Percentiles rank a stretch among this genome's conserved stretches.
phyloP scores from a whole-genome alignment of 2,113 vertebrate genomes.

The Mesoclemmys tuberculata region DNA sequence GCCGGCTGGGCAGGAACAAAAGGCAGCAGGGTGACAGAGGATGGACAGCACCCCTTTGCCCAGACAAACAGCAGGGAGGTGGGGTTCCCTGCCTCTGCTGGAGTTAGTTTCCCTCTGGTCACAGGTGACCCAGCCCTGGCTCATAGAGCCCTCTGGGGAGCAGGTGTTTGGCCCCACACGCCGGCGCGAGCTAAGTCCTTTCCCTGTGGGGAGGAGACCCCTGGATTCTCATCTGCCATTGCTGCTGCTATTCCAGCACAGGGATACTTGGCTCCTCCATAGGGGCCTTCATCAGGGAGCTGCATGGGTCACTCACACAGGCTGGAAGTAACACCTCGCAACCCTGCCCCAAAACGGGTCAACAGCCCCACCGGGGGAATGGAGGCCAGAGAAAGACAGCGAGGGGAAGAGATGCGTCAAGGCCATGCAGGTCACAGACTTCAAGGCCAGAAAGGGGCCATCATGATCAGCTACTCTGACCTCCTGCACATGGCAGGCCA shows the following conservation, averaged over 20 bases:
- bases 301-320: neutral
- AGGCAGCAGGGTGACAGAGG: neutral
- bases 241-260: neutral
- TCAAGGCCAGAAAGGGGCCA: neutral
- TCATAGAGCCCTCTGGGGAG: neutral
- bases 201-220: neutral
- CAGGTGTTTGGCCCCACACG: neutral
- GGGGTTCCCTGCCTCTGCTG: neutral
- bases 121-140: neutral
- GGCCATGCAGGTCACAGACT: neutral
- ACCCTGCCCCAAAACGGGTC: neutral
- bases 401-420: neutral
- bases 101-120: neutral
- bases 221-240: neutral
- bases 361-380: neutral
- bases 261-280: neutral
- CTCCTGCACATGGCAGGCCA: neutral
- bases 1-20: neutral
- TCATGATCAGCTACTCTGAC: neutral
- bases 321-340: neutral
- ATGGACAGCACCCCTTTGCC: too few species aligned
- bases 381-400: neutral
- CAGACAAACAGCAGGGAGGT: neutral
- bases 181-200: neutral
- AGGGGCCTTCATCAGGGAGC: neutral